phyloP scores from a whole-genome alignment of 30 jellyfish, hydroid and myxozoan species.

The Turritopsis dohrnii region DNA sequence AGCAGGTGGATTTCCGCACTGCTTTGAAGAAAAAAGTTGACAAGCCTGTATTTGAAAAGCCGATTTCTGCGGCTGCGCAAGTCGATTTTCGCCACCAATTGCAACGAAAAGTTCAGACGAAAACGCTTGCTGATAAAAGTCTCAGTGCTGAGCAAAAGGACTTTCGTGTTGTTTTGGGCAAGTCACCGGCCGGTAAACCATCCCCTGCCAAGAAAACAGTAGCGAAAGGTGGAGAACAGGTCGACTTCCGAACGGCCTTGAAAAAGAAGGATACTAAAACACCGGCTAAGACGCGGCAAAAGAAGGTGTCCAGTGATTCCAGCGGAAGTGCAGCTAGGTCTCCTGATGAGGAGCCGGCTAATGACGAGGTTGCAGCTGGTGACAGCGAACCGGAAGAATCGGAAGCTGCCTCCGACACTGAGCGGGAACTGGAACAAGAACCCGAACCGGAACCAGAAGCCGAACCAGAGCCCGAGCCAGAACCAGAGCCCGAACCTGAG shows the following conservation, averaged over 20 bases:
- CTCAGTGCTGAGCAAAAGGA: slow-evolving; percentile 81
- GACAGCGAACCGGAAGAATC: neutral
- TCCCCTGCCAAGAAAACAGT: slow-evolving; percentile 43
- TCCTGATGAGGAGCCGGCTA: slow-evolving; percentile 25
- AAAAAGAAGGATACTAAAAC: slow-evolving; percentile 26
- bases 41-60: slow-evolving; percentile 33
- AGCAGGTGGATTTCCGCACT: slow-evolving; percentile 92
- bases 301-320: neutral
- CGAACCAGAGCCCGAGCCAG: slow-evolving; percentile 9
- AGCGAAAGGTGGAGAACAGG: slow-evolving; percentile 34
- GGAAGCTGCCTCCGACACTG: neutral
- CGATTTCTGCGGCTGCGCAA: slow-evolving; percentile 49
- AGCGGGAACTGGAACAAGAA: slow-evolving; percentile 16
- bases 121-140: slow-evolving; percentile 30
- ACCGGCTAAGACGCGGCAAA: slow-evolving; percentile 1
- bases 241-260: slow-evolving; percentile 33
- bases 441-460: slow-evolving; percentile 15
- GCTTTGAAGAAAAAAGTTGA: slow-evolving; percentile 59
- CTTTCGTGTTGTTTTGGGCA: slow-evolving; percentile 60
- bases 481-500: slow-evolving; percentile 14
- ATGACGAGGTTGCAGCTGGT: slow-evolving; percentile 16
- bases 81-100: slow-evolving; percentile 73
- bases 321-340: slow-evolving; percentile 9
- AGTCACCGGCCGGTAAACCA: slow-evolving; percentile 52
- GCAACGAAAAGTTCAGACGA: slow-evolving; percentile 48